Conservation (phyloP, 2,888 invertebrate species). For the Ophraella communa region DNA sequence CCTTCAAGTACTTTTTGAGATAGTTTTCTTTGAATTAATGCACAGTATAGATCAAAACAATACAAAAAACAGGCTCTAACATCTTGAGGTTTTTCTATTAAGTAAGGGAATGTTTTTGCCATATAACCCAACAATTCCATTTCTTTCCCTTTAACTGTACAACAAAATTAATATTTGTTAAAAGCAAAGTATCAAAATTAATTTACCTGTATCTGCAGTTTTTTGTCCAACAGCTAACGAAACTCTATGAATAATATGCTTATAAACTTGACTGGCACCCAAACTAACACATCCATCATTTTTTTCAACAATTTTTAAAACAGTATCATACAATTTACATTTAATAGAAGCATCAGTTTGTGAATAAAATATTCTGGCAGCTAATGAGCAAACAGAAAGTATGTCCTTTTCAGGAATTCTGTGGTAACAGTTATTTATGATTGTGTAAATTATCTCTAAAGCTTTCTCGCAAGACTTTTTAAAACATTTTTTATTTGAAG, state of each 20-base stretch:
- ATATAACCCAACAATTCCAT: slow-evolving; percentile 48
- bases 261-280: slow-evolving; percentile 34
- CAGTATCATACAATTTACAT: slow-evolving; percentile 46
- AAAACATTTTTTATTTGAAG: slow-evolving; percentile 41
- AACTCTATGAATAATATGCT: slow-evolving; percentile 36
- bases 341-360: slow-evolving; percentile 45
- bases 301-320: slow-evolving; percentile 48
- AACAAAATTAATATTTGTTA: neutral
- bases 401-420: slow-evolving; percentile 47
- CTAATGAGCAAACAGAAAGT: slow-evolving; percentile 46
- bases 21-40: slow-evolving; percentile 32
- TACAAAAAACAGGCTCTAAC: slow-evolving; percentile 41
- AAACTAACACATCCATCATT: slow-evolving; percentile 40
- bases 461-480: slow-evolving; percentile 43
- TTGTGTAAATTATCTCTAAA: slow-evolving; percentile 50
- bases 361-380: slow-evolving; percentile 45
- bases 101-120: slow-evolving; percentile 47
- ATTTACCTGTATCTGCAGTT: slow-evolving; percentile 44
- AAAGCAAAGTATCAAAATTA: neutral
- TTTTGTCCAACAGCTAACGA: slow-evolving; percentile 34
- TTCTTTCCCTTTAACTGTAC: slow-evolving; percentile 51
- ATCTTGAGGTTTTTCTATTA: slow-evolving; percentile 40
- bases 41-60: slow-evolving; percentile 43
- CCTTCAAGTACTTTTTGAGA: slow-evolving; percentile 45
- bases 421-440: slow-evolving; percentile 50